phyloP scores from a whole-genome alignment of 2,888 invertebrate species.

The Pandemis cinnamomeana region DNA sequence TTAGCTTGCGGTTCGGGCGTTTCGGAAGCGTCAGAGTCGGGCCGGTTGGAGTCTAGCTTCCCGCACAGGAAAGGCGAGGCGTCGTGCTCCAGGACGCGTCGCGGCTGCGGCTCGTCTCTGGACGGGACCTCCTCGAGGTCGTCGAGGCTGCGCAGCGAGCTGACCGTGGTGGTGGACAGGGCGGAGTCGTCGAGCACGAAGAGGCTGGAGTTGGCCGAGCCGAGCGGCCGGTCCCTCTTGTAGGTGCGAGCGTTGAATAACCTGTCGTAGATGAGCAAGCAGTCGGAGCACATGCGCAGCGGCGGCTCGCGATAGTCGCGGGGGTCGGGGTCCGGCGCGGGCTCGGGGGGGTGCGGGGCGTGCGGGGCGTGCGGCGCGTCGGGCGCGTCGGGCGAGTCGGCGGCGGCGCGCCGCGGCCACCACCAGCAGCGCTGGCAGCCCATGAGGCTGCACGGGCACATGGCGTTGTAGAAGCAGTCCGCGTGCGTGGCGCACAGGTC shows the following conservation, averaged over 20 bases:
- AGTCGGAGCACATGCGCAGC: slow-evolving; percentile 41
- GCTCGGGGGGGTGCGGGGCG: slow-evolving; percentile 41
- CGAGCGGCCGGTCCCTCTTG: slow-evolving; percentile 47
- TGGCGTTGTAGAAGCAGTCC: slow-evolving; percentile 61
- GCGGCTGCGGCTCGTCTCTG: slow-evolving; percentile 24
- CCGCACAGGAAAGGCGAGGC: slow-evolving; percentile 65
- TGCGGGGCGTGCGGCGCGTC: slow-evolving; percentile 41
- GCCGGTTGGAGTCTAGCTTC: slow-evolving; percentile 49
- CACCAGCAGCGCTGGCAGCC: slow-evolving; percentile 78
- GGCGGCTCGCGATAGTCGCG: slow-evolving; percentile 46
- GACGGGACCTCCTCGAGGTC: slow-evolving; percentile 74
- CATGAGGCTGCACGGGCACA: slow-evolving; percentile 76
- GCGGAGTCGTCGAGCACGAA: slow-evolving; percentile 86
- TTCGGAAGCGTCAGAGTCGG: slow-evolving; percentile 50
- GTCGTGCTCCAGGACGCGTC: slow-evolving; percentile 38
- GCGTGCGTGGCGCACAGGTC: slow-evolving; percentile 84
- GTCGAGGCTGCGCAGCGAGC: slow-evolving; percentile 85
- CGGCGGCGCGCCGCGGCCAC: slow-evolving; percentile 60
- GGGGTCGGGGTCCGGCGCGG: slow-evolving; percentile 46
- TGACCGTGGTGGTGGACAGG: slow-evolving; percentile 75
- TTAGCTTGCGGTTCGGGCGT: slow-evolving; percentile 44
- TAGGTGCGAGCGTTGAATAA: slow-evolving; percentile 53
- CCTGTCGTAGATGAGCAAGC: slow-evolving; percentile 64
- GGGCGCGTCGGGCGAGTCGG: slow-evolving; percentile 44
- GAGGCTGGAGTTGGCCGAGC: slow-evolving; percentile 81